Evolutionary conservation across 2,797 vertebrate genomes (phyloP), one percentile per base, ranked within the genome.

Genomic region (Anomalospiza imberbis): DNA sequence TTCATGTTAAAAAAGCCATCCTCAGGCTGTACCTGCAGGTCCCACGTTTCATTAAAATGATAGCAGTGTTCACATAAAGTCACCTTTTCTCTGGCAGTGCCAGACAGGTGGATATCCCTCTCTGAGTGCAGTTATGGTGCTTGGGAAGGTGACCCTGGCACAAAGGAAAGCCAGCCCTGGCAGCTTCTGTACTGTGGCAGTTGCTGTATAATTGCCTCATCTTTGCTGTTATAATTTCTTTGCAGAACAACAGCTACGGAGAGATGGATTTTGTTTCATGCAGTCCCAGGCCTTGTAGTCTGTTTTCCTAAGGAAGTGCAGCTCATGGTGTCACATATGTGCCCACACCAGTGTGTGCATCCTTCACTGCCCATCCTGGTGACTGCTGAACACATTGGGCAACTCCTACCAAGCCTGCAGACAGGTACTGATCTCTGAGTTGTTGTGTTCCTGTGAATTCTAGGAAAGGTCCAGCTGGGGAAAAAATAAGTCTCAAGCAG

Each of bases 241-340:
- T 73, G 51, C 58, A 48, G 34, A 72, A 53, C 21, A 67, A 6
- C 21, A 29, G 20, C 40, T 85, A 8, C 31, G 17, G 40, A 75
- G 50, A 36, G 45, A 55, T 76, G n/a, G 44, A 26, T 80, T 85
- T 85, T 45, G 34, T 70, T 83, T 90, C 53, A 21, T 48, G 36
- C n/a, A 88, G 29, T 36, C 48, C 53, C 40, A 88, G 40, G 21
- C 20, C 38, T 38, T n/a, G 36, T 13, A 20, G 65, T 36, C 14
- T 66, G 26, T 62, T 70, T 83, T 38, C 29, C 21, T 61, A 17
- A 32, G 45, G 38, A 85, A 88, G 67, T 4, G 1, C 42, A 38
- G 38, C 26, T 76, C 0, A 1, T 45, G 40, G 20, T 54, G 0
- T 50, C 17, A 10, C 51, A n/a, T 0, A 0, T 53, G 28, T 74